Percentiles rank a stretch among this genome's conserved stretches.
Conservation (phyloP, 2,113 vertebrate species). For the Corynorhinus townsendii region DNA sequence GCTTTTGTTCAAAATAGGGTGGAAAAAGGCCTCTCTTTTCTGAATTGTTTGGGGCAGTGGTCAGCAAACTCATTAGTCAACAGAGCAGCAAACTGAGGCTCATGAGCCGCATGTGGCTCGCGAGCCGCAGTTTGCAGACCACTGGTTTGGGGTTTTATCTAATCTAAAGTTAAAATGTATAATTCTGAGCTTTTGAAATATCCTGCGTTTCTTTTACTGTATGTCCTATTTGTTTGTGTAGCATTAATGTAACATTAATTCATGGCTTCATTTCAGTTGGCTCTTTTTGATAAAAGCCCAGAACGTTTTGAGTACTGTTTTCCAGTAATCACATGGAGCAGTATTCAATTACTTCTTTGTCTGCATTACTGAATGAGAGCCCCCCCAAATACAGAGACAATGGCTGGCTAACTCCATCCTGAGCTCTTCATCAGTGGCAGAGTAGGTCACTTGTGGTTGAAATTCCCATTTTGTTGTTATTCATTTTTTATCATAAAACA, state of each 20-base stretch:
- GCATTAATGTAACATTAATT: not conserved
- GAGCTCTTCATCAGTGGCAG: not conserved
- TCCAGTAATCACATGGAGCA: not conserved
- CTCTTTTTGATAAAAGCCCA: not conserved
- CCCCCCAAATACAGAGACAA: not conserved
- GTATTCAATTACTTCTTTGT: not conserved
- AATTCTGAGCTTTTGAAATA: not conserved
- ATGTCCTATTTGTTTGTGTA: constrained; percentile 14
- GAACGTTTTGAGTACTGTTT: constrained; percentile 8
- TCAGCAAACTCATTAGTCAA: too few relatives aligned
- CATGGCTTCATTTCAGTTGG: not conserved
- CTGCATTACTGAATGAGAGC: not conserved
- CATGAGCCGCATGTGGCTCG: too few relatives aligned
- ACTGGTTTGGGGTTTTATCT: constrained; percentile 2
- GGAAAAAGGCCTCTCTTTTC: not conserved
- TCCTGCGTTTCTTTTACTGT: not conserved
- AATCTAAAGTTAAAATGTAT: constrained; percentile 30
- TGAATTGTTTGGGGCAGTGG: constrained; percentile 14
- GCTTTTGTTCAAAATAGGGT: constrained; percentile 31
- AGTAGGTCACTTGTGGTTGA: constrained; percentile 12
- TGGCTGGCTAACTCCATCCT: not conserved
- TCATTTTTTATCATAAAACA: constrained; percentile 49
- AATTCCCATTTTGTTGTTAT: constrained; percentile 33
- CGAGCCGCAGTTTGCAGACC: too few relatives aligned
- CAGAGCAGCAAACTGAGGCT: too few relatives aligned